A percentile compares a stretch with the other conserved stretches of the same genome.
phyloP scores from a whole-genome alignment of 1,140 invertebrate genomes.

The Drosophila busckii region DNA sequence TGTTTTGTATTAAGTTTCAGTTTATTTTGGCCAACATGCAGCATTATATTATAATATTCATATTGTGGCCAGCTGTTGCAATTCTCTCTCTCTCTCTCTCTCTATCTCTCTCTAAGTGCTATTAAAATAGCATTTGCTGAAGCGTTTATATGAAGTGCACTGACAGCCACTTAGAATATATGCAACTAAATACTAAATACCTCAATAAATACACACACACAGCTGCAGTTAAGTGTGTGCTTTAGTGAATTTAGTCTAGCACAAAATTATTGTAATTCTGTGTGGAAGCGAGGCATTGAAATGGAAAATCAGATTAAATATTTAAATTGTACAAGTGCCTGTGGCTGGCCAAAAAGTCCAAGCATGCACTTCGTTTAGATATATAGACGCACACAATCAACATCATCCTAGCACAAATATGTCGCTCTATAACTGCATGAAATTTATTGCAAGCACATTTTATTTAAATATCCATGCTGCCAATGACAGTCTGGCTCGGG shows the following conservation, averaged over 20 bases:
- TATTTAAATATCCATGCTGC: slow-evolving; percentile 65
- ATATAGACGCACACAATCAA: slow-evolving; percentile 22
- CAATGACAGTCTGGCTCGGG: slow-evolving; percentile 49
- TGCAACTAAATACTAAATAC: background rate
- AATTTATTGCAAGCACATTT: slow-evolving; percentile 72
- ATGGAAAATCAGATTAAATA: slow-evolving; percentile 74
- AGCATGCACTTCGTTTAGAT: slow-evolving; percentile 5
- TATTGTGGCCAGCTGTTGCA: slow-evolving; percentile 26
- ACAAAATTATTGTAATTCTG: slow-evolving; percentile 39
- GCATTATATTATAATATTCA: slow-evolving; percentile 9
- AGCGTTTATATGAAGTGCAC: slow-evolving; percentile 20
- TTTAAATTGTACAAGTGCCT: slow-evolving; percentile 61
- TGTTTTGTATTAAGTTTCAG: no score
- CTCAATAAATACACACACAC: background rate
- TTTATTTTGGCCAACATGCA: slow-evolving; percentile 11
- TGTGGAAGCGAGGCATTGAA: slow-evolving; percentile 38
- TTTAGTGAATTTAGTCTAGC: no score
- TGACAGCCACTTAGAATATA: slow-evolving; percentile 31
- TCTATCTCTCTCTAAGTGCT: slow-evolving; percentile 34
- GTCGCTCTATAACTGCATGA: slow-evolving; percentile 43
- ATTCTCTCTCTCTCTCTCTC: no score
- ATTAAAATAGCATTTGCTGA: slow-evolving; percentile 39
- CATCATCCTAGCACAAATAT: background rate
- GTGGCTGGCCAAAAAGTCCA: slow-evolving; percentile 48
- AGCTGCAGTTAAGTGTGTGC: slow-evolving; percentile 1